Percentiles rank a stretch among this genome's conserved stretches.
Evolutionary conservation across 2,888 invertebrate genomes (phyloP).

Genomic region (Cetonia aurata): DNA sequence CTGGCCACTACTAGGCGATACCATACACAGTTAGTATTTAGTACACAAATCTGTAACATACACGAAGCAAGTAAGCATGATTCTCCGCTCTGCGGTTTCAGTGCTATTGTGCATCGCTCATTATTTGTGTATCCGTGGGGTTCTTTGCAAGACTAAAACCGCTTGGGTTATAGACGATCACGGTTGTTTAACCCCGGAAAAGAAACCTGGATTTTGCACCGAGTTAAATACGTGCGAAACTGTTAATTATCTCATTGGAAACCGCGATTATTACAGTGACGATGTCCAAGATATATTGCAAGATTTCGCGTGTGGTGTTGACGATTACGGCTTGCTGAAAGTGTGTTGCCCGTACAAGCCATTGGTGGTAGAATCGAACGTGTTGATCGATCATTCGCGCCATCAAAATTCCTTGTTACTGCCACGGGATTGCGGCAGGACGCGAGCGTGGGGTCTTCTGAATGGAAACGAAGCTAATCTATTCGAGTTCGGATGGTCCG

Average conservation of each 20-base stretch:
- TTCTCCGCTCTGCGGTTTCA: no score
- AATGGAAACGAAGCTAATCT: conserved; percentile 73
- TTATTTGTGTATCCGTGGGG: no score
- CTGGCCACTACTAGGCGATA: no score
- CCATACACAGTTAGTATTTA: no score
- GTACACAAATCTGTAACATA: no score
- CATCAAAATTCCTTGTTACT: conserved; percentile 35
- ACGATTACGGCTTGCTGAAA: conserved; percentile 6
- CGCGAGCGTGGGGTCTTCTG: conserved; percentile 61
- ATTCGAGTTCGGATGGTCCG: conserved; percentile 83
- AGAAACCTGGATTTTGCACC: conserved; percentile 6
- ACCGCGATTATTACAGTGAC: conserved; percentile 11
- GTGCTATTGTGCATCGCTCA: no score
- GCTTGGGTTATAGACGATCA: conserved; percentile 7
- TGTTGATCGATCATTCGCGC: conserved; percentile 10
- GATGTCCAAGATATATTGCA: not conserved
- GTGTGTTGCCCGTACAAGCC: conserved; percentile 42
- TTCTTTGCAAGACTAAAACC: no score
- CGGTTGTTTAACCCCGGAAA: conserved; percentile 8
- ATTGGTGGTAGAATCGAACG: conserved; percentile 41
- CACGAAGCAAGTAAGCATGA: no score
- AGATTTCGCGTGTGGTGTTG: conserved; percentile 31
- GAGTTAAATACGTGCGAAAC: conserved; percentile 4
- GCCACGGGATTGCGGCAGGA: conserved; percentile 71
- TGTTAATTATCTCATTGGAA: not conserved